Conservation (phyloP, 2,888 invertebrate species). For the Ferdinandea cuprea region DNA sequence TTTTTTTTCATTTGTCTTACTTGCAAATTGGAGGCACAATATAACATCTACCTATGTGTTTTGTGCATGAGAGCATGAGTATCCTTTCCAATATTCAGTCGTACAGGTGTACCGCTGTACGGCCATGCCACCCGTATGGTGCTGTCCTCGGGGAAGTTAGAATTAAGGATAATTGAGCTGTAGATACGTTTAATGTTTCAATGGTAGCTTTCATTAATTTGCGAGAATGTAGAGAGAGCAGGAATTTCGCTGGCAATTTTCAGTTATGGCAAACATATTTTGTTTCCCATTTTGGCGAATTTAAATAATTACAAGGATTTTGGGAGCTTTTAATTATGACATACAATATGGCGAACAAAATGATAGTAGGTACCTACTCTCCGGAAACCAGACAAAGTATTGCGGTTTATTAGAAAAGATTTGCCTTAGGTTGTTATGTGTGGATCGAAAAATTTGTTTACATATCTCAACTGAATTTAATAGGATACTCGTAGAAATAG, state of each 20-base stretch:
- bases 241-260: slow-evolving; percentile 1
- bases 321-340: slow-evolving; percentile 57
- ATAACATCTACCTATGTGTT: slow-evolving; percentile 44
- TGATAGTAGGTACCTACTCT: slow-evolving; percentile 36
- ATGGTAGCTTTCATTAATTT: slow-evolving; percentile 73
- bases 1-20: no score
- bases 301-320: slow-evolving; percentile 69
- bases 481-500: no score
- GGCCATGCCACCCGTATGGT: not conserved
- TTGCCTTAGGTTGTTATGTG: not conserved
- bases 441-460: no score
- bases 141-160: slow-evolving; percentile 34
- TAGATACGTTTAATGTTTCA: slow-evolving; percentile 73
- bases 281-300: slow-evolving; percentile 49
- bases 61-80: slow-evolving; percentile 47
- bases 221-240: slow-evolving; percentile 33
- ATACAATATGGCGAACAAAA: slow-evolving; percentile 42
- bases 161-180: slow-evolving; percentile 71
- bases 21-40: slow-evolving; percentile 49
- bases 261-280: slow-evolving; percentile 55
- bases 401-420: slow-evolving; percentile 39
- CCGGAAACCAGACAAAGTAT: slow-evolving; percentile 4
- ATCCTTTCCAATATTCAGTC: slow-evolving; percentile 70
- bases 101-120: slow-evolving; percentile 36
- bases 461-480: no score